Base-by-base conservation (phyloP, 1,140 invertebrate species). In the Solen grandis region DNA sequence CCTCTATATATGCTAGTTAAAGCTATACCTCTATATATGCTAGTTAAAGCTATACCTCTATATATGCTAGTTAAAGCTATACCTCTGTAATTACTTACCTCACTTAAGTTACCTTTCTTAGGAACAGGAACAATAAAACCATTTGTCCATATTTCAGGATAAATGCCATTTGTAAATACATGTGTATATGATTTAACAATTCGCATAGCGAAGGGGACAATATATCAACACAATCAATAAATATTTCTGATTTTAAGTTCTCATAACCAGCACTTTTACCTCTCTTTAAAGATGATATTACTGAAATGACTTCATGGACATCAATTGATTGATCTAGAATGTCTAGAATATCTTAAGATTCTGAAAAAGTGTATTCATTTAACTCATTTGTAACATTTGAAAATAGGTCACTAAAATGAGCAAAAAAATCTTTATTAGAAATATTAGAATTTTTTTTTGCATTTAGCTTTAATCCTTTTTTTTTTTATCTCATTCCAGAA, bases 51-150 rank as follows among this genome's bases (percentile, higher is more conserved):
- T 65, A 73, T 36, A 52, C 52, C 63, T 10, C 31, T 13, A 54
- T 73, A 19, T 2, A 65, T 55, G 52, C 78, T 72, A 16, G 55
- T 55, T 52, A 80, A 57, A 1, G 59, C 62, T n/a, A 81, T 75
- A 8, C 60, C 70, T 57, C 50, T 46, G 29, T 66, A 82, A 57
- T 74, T 68, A 75, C 70, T 65, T 1, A 69, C 27, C 29, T 77
- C 70, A 31, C 22, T 63, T 8, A 50, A 50, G n/a, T 75, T 50
- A 36, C 81, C 55, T 22, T 33, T 69, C 41, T 80, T 80, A 19
- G 77, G 77, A 2, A 80, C 68, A 22, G 60, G 66, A 5, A 80
- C 66, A 13, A 72, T 46, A 35, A 80, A 29, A 57, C 73, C 62
- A 22, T 72, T 55, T 27, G 59, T 35, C 74, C 74, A 78, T 25